A percentile compares a stretch with the other conserved stretches of the same genome.
phyloP scores from a whole-genome alignment of 2,888 invertebrate species.

The Podabrus alpinus region DNA sequence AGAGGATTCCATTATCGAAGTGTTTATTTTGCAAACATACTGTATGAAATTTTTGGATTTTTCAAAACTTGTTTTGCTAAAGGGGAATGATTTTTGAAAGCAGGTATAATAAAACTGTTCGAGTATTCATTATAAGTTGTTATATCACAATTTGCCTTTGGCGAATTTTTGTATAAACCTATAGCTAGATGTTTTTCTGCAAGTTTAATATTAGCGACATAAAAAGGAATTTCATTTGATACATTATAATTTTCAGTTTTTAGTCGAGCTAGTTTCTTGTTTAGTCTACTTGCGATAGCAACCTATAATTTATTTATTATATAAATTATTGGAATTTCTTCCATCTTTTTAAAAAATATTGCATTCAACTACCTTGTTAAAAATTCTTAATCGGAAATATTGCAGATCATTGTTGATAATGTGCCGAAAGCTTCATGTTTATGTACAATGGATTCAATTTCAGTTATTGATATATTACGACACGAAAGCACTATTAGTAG shows the following conservation, averaged over 20 bases:
- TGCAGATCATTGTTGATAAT: constrained; percentile 5
- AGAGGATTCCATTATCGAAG: constrained; percentile 3
- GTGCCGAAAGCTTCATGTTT: not conserved
- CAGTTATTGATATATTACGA: not conserved
- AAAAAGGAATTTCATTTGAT: not conserved
- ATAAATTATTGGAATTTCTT: constrained; percentile 2
- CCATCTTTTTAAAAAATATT: not conserved
- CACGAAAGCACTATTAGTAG: not conserved
- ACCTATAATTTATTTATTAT: not conserved
- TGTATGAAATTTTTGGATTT: constrained; percentile 9
- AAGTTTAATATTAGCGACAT: not conserved
- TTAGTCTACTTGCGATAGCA: not conserved
- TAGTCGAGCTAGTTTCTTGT: not conserved
- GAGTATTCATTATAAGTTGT: not conserved
- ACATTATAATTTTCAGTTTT: constrained; percentile 4
- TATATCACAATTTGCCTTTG: not conserved
- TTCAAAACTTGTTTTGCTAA: not conserved
- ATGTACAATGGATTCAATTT: not conserved
- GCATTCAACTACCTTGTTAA: not conserved
- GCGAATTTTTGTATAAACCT: not conserved
- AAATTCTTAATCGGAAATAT: not conserved
- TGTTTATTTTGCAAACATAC: not conserved
- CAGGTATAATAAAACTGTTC: not conserved
- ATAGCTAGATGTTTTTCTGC: not conserved
- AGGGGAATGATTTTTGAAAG: not conserved